Evolutionary conservation across 2,888 invertebrate genomes (phyloP), one percentile per base, ranked within the genome.

Genomic region (Selenia dentaria): DNA sequence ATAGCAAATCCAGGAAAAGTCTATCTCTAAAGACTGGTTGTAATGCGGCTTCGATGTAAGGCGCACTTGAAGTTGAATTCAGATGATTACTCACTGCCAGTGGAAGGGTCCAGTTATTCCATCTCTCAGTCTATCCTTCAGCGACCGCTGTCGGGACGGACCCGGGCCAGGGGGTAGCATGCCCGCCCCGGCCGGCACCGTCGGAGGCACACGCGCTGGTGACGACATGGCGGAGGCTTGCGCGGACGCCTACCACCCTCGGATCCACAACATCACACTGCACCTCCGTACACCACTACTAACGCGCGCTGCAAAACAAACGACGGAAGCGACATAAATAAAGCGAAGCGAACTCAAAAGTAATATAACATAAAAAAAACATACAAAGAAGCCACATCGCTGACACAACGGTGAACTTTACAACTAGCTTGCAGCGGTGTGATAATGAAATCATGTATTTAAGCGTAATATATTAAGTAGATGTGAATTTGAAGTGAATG

Each of bases 91-190:
- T 95, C 92, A 95, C 95, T 95, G 95, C 95, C 95, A 95, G 70
- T 93, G 93, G 78, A 95, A 94, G 68, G 94, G 94, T 80, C 95
- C 94, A 35, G 95, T 93, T 74, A 95, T 95, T 70, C 95, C 95
- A 58, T 95, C 95, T 77, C 95, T 92, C 38, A 95, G 93, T 43
- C 95, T 92, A 79, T 95, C 95, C 80, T 95, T 94, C 65, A 95
- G 91, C 38, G 95, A 95, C 53, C 95, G 92, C 71, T 95, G 95
- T 45, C 95, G 91, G 50, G 95, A 92, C 44, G 95, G 95, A 8
- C 86, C 91, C 5, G 89, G 88, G 18, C 88, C 89, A 11, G 87
- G 82, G 41, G 90, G 89, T 62, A 90, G 71, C 71, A 77, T 70
- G 66, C 82, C 90, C 59, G 88, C 86, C 58, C 91, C 90, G 54